A percentile compares a stretch with the other conserved stretches of the same genome.
These are phyloP conservation scores for Cerastis rubricosa DNA, from an alignment of 2,888 invertebrate genomes.

Conservation along the genomic window DNA sequence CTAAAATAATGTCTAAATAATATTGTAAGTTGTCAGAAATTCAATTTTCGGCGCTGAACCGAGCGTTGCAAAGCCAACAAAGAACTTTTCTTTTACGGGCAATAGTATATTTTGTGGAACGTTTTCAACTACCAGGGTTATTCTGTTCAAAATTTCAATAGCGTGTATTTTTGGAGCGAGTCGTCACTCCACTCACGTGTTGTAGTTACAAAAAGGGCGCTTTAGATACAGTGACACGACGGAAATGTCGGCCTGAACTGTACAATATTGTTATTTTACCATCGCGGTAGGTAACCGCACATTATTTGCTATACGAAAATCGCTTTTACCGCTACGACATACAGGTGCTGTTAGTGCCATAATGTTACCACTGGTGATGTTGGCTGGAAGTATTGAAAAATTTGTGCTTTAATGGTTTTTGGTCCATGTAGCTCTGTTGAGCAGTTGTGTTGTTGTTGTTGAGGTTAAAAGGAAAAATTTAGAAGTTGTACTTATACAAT, in stretches of 20 bases:
- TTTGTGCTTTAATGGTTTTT: background rate
- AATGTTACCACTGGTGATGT: background rate
- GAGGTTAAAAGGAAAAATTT: background rate
- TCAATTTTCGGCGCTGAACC: too few relatives aligned
- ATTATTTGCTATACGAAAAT: background rate
- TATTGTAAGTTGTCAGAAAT: background rate
- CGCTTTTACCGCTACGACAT: background rate
- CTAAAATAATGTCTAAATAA: background rate
- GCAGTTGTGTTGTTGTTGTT: background rate
- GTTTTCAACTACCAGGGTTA: constrained; percentile 30
- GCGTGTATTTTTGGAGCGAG: constrained; percentile 26
- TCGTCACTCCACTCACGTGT: constrained; percentile 22
- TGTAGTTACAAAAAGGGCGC: constrained; percentile 35
- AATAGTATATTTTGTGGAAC: constrained; percentile 15
- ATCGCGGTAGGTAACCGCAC: background rate
- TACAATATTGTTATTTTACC: constrained; percentile 40
- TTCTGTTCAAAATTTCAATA: constrained; percentile 49
- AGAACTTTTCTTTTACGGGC: background rate
- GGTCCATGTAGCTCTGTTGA: background rate
- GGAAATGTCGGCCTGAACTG: constrained; percentile 31
- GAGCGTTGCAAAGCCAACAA: background rate
- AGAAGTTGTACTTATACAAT: background rate
- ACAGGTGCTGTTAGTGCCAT: background rate
- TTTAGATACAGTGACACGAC: constrained; percentile 31
- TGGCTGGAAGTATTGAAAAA: constrained; percentile 3